Evolutionary conservation across 2,797 vertebrate species (phyloP).

Genomic region (Thamnophis elegans): DNA sequence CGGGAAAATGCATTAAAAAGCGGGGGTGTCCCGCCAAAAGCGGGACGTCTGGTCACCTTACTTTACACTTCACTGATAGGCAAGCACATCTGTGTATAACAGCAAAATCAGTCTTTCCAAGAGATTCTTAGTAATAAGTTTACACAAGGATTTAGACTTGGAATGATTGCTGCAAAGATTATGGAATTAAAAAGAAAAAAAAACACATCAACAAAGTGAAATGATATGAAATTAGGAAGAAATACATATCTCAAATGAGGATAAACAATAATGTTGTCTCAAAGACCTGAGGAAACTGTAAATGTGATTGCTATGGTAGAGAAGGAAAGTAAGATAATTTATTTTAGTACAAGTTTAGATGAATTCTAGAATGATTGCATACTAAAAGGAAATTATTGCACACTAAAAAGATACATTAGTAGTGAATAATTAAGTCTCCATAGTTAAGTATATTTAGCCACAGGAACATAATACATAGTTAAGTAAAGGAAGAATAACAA

Average conservation of each 20-base stretch:
- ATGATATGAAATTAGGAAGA: conserved; percentile 42
- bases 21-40: too few species aligned
- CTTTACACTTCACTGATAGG: not conserved
- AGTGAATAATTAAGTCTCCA: not conserved
- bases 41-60: too few species aligned
- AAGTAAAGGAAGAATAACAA: not conserved
- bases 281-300: not conserved
- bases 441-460: not conserved
- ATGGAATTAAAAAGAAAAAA: conserved; percentile 34
- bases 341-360: not conserved
- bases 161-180: not conserved
- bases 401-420: not conserved
- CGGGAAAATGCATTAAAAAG: too few species aligned
- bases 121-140: not conserved
- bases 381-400: not conserved
- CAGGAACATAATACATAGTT: not conserved
- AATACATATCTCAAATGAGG: conserved; percentile 39
- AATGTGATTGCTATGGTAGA: not conserved
- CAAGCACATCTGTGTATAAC: not conserved
- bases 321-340: not conserved
- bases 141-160: not conserved
- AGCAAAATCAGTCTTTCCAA: not conserved
- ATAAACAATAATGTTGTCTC: conserved; percentile 20
- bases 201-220: conserved; percentile 41
- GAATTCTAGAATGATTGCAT: conserved; percentile 20